A percentile compares a stretch with the other conserved stretches of the same genome.
phyloP scores from a whole-genome alignment of 2,888 invertebrate genomes.

The Epirrhoe tristata region DNA sequence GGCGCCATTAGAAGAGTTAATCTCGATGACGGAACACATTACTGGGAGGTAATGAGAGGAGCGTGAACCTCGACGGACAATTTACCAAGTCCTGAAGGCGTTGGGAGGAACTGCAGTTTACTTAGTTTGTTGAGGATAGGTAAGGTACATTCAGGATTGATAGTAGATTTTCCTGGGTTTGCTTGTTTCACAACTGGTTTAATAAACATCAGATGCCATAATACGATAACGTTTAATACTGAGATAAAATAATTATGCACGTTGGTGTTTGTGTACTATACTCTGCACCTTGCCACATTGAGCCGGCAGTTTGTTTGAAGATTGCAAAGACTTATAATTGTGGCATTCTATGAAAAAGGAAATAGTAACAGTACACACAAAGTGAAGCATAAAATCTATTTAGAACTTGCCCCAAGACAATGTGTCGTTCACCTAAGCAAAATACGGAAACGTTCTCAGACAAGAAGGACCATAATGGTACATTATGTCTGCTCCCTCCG shows the following conservation, averaged over 20 bases:
- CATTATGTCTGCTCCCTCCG: conserved; percentile 48
- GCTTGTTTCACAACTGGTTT: not conserved
- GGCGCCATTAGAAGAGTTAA: conserved; percentile 79
- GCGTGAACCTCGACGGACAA: conserved; percentile 77
- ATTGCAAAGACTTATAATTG: not conserved
- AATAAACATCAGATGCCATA: not conserved
- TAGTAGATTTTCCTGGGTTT: not conserved
- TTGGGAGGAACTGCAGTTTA: conserved; percentile 49
- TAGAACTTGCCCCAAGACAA: conserved; percentile 12
- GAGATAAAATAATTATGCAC: not conserved
- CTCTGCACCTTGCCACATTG: not conserved
- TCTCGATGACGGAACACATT: conserved; percentile 85
- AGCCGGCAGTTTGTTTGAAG: not conserved
- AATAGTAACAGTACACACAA: not conserved
- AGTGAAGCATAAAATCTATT: conserved; percentile 6
- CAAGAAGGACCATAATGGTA: conserved; percentile 38
- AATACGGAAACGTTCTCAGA: conserved; percentile 32
- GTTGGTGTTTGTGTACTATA: not conserved
- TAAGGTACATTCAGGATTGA: conserved; percentile 6
- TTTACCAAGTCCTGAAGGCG: conserved; percentile 79
- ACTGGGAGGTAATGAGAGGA: conserved; percentile 73
- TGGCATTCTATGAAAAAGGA: not conserved
- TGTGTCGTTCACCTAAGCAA: conserved; percentile 27
- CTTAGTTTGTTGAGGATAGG: not conserved
- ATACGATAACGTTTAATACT: not conserved